Base-by-base conservation (phyloP, 2,888 invertebrate species). In the Zootermopsis nevadensis region DNA sequence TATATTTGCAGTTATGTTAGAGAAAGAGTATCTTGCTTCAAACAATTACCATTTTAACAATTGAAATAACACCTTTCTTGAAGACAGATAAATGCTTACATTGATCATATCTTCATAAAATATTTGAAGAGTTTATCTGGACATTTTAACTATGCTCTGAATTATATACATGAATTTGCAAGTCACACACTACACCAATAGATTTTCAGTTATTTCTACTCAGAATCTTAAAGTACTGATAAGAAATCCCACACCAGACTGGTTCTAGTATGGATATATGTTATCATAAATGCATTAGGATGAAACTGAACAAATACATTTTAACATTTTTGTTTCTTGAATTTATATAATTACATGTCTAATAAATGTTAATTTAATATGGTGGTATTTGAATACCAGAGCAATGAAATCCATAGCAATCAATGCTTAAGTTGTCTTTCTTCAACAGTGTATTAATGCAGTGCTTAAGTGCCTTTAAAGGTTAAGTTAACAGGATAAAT, bases 181-280 rank as follows among this genome's bases (percentile, higher is more conserved):
- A 8, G 15, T 60, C 60, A n/a, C 60, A 60, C 6, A 27, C 60
- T 60, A 53, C 60, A 60, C 4, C 27, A 60, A 60, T 27, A n/a
- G 3, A n/a, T 60, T 60, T 60, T 60, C 27, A 60, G 12, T 60
- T n/a, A 60, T 60, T n/a, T 60, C 60, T 12, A 60, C n/a, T 60
- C 60, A n/a, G n/a, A 60, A n/a, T 27, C n/a, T 60, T 60, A n/a
- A 60, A 12, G n/a, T 60, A 60, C n/a, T 60, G 0, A 27, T 27
- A n/a, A 60, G n/a, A 60, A 60, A 60, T 60, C 60, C 60, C n/a
- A n/a, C n/a, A 60, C n/a, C n/a, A 60, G 60, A 27, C 60, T 27
- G n/a, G 2, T 27, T n/a, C n/a, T 60, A 60, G 12, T 60, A 27
- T 27, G 60, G 15, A n/a, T 27, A 60, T 7, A 60, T 27, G n/a